Evolutionary conservation across 1,140 invertebrate genomes (phyloP), one percentile per base, ranked within the genome.

Genomic region (Eubasilissa regina): DNA sequence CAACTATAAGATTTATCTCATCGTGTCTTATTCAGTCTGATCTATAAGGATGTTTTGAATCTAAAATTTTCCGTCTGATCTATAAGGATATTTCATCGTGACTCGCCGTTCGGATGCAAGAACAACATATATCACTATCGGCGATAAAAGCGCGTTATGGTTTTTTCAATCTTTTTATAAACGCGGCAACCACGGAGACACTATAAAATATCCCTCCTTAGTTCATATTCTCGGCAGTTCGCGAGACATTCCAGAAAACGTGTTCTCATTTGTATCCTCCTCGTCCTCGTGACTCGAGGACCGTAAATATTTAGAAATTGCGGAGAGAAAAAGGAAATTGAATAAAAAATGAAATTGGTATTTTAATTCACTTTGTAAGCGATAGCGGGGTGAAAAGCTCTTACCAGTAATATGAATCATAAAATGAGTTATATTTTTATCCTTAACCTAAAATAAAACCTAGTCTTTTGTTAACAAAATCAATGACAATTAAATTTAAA

Each of bases 151-250:
- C 35, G 60, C 19, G 15, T 77, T 66, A 51, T 51, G 21, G 15
- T 10, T 66, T 77, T 77, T 77, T 68, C 58, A 77, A 66, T 68
- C 44, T 66, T 77, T 77, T 66, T 53, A n/a, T 48, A 77, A 48
- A n/a, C 25, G 47, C 25, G 19, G 19, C 25, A 13, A 58, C 73
- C 73, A 58, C 73, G 55, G 48, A 64, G 15, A 15, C 8, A 17
- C 47, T 48, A 53, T 77, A 77, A 77, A 77, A 68, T 77, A 77
- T 76, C 64, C 53, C 6, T 25, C 47, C 53, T 56, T 75, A 25
- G 25, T 75, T 75, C 53, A 44, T 44, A 44, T 45, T 58, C 53
- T 35, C 53, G 1, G 7, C 47, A 48, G 21, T 72, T 72, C 47
- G 45, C 68, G 17, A 11, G 45, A 21, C 48, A 43, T 68, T 51